Base-by-base conservation (phyloP, 2,888 invertebrate genomes). In the Diloba caeruleocephala region DNA sequence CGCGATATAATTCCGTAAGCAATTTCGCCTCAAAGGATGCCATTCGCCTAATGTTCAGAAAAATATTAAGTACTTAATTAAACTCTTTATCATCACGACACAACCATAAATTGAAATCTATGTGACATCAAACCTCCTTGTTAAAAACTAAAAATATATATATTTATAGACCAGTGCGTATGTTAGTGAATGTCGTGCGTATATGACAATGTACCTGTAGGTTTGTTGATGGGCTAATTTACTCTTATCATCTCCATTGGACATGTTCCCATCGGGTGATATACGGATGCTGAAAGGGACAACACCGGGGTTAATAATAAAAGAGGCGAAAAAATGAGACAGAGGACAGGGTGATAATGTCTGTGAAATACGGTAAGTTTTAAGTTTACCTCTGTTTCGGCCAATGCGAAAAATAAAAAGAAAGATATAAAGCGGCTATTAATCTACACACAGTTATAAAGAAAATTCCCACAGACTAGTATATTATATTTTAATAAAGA, bases 191-290 rank as follows among this genome's bases (percentile, higher is more conserved):
- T 66, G 70, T 54, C 32, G 73, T 73, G 75, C 63, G 10, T 62
- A 72, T 38, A 59, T 64, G 70, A 76, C 41, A 80, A 90, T 90
- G 85, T 94, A 96, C 96, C 96, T 96, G 94, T 96, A 96, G 53
- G 96, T 96, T 92, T 96, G 96, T 83, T 96, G 96, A 91, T 96
- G 85, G 94, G 93, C 81, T 95, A 95, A 89, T 94, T 95, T 90
- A 94, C 92, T 92, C 90, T 95, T 96, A 85, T 96, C 96, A 74
- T 95, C 95, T 82, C 94, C 94, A 89, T 95, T 95, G 62, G 95
- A 94, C 82, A 95, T 94, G 84, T 92, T 90, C 85, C 93, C 93
- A 81, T 94, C 90, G 82, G 90, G 94, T 89, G 95, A 95, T 83
- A 93, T 92, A 88, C 94, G 94, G 84, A 94, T 91, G 92, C 94